phyloP scores from a whole-genome alignment of 2,888 invertebrate species.

The Ophion slaviceki region DNA sequence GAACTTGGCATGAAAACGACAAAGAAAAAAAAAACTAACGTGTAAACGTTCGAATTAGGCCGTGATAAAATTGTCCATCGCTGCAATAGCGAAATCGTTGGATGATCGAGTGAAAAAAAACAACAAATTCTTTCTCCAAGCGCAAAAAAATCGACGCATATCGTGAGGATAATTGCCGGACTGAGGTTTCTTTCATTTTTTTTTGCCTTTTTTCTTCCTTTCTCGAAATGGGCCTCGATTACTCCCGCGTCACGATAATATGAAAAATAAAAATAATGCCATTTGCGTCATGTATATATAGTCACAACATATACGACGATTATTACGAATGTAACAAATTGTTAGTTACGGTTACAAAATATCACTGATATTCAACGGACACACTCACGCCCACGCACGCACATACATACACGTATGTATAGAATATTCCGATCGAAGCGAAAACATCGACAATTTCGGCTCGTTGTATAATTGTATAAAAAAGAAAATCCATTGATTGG shows the following conservation, averaged over 20 bases:
- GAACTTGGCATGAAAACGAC: conserved; percentile 2
- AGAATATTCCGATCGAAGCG: conserved; percentile 47
- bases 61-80: not conserved
- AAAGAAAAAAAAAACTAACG: not conserved
- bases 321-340: conserved; percentile 53
- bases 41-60: too few relatives aligned
- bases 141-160: not conserved
- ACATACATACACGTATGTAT: conserved; percentile 16
- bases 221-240: not conserved
- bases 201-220: not conserved
- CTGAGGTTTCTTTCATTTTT: not conserved
- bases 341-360: conserved; percentile 47
- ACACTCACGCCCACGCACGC: conserved; percentile 8
- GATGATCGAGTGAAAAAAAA: not conserved
- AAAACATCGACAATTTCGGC: conserved; percentile 22
- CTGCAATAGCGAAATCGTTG: not conserved
- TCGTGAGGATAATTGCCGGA: conserved; percentile 2
- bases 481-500: conserved; percentile 1
- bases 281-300: conserved; percentile 13
- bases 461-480: conserved; percentile 36
- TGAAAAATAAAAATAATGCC: conserved; percentile 12
- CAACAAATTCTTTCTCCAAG: not conserved
- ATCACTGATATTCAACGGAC: conserved; percentile 15
- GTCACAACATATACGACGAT: conserved; percentile 51
- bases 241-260: not conserved